phyloP scores from a whole-genome alignment of 2,888 invertebrate species.

The Scaptomyza reducta region DNA sequence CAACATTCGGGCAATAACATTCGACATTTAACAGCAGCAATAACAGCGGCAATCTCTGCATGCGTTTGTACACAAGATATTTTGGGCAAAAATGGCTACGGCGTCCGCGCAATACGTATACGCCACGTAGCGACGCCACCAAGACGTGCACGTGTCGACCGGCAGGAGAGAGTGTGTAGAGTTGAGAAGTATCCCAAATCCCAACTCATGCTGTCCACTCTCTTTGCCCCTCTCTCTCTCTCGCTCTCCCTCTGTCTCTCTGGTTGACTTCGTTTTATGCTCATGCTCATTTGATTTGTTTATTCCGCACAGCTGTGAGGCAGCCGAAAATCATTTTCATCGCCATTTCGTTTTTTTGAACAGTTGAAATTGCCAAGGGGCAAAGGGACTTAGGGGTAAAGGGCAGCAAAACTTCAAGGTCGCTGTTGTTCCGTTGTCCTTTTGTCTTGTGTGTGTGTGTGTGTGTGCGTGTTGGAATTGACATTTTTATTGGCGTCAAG shows the following conservation, averaged over 20 bases:
- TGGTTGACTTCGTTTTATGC: slow-evolving; percentile 15
- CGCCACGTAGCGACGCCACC: slow-evolving; percentile 63
- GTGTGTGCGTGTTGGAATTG: slow-evolving; percentile 30
- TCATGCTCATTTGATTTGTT: slow-evolving; percentile 65
- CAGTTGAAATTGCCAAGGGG: neutral
- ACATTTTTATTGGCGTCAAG: slow-evolving; percentile 58
- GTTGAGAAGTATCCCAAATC: neutral
- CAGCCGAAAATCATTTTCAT: slow-evolving; percentile 64
- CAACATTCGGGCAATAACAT: slow-evolving; percentile 16
- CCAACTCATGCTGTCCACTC: neutral
- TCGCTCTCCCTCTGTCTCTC: slow-evolving; percentile 5
- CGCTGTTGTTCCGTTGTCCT: slow-evolving; percentile 12
- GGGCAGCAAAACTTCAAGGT: slow-evolving; percentile 38
- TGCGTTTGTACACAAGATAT: slow-evolving; percentile 68
- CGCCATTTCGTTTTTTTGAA: slow-evolving; percentile 32
- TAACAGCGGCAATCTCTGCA: slow-evolving; percentile 46
- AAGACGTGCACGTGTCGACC: slow-evolving; percentile 62
- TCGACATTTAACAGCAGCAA: slow-evolving; percentile 28
- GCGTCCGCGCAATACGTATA: slow-evolving; percentile 77
- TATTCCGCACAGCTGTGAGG: slow-evolving; percentile 72
- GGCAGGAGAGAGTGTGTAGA: slow-evolving; percentile 22
- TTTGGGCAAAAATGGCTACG: slow-evolving; percentile 68
- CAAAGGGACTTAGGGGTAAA: no score
- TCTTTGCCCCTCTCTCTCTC: neutral
- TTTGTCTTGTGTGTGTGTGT: slow-evolving; percentile 6